Evolutionary conservation across 2,888 invertebrate species (phyloP).

Genomic region (Dryobota labecula): DNA sequence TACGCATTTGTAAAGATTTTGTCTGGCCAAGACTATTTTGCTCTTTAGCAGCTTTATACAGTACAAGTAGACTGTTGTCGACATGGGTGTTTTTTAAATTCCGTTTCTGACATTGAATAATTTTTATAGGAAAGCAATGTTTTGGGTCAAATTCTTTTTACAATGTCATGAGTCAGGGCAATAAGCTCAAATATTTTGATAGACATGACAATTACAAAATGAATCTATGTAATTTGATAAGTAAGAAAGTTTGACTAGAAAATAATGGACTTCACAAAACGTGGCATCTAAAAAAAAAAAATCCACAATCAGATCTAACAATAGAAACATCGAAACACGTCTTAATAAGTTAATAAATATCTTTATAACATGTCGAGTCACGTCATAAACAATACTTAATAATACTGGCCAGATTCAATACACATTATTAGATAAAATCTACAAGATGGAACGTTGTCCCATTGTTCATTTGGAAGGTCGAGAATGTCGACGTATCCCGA

Average conservation of each 20-base stretch:
- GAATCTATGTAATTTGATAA: background rate
- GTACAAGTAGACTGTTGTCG: background rate
- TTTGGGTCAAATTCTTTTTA: too few relatives aligned
- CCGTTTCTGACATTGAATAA: too few relatives aligned
- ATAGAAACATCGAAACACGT: slow-evolving; percentile 57
- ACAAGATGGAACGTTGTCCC: slow-evolving; percentile 55
- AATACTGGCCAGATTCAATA: slow-evolving; percentile 59
- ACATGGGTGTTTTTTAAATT: too few relatives aligned
- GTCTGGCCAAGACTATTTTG: background rate
- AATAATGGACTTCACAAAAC: background rate
- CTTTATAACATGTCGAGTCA: slow-evolving; percentile 56
- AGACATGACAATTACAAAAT: background rate
- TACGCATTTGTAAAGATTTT: slow-evolving; percentile 5
- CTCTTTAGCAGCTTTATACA: too few relatives aligned
- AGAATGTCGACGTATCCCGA: slow-evolving; percentile 58
- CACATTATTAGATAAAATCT: slow-evolving; percentile 67
- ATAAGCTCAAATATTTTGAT: background rate
- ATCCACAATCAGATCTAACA: slow-evolving; percentile 56
- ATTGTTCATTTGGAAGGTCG: slow-evolving; percentile 66
- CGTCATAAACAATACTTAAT: slow-evolving; percentile 57
- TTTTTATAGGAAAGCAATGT: too few relatives aligned
- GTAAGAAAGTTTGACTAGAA: background rate
- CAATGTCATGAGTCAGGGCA: background rate
- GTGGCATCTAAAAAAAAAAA: slow-evolving; percentile 12
- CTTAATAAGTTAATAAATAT: slow-evolving; percentile 63